Evolutionary conservation across 2,888 invertebrate genomes (phyloP), one percentile per base, ranked within the genome.

Genomic region (Hedychridium roseum): DNA sequence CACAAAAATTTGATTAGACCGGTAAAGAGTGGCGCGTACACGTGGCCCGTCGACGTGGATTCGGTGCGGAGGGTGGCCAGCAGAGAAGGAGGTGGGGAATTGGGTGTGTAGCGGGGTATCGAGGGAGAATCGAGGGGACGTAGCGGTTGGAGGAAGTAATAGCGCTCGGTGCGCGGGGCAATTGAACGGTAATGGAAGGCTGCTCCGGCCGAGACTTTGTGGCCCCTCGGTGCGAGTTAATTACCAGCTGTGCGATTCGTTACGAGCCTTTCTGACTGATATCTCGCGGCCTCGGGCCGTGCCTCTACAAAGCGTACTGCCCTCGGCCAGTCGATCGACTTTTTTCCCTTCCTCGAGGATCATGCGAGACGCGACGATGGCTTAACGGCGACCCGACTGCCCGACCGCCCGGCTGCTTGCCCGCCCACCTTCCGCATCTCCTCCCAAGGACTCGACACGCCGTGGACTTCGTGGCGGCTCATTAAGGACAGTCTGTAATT

Each of bases 231-330:
- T 46, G 57, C 51, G 49, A 51, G 56, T 57, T 57, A 57, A 57
- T 57, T 57, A 55, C 52, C 39, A 51, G 30, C 32, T 48, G 36
- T 27, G 40, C 49, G 50, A 57, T 65, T 66, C 61, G 61, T 60
- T 60, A 59, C 62, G 57, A 54, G 51, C 14, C 37, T 65, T 57
- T 60, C 58, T 60, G 54, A 58, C 60, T 56, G n/a, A n/a, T n/a
- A 50, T 46, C 53, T 47, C 23, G 37, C 31, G 37, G 43, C 32
- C n/a, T n/a, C n/a, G n/a, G n/a, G n/a, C n/a, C n/a, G n/a, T n/a
- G n/a, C n/a, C n/a, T n/a, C n/a, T n/a, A n/a, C n/a, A n/a, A n/a
- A n/a, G n/a, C n/a, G n/a, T n/a, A n/a, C n/a, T 30, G 21, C 34
- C 11, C 37, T 44, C 32, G 34, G 34, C 28, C 39, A 41, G 46